Evolutionary conservation across 2,797 vertebrate species (phyloP).

Genomic region (Acanthis flammea): DNA sequence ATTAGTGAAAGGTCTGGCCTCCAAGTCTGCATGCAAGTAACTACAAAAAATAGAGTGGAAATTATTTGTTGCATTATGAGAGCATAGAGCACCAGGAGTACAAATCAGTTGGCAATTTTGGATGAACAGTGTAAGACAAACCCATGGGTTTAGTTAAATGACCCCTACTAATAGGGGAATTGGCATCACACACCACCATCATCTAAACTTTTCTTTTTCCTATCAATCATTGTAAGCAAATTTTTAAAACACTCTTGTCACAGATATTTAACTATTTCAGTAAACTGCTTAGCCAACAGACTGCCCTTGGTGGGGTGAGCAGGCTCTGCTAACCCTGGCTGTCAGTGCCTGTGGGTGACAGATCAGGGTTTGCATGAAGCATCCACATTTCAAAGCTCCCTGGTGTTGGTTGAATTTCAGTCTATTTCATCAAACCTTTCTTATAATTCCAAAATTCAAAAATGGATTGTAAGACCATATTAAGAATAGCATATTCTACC

Average conservation of each 20-base stretch:
- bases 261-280: no score
- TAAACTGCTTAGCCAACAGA: neutral
- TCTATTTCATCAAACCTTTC: neutral
- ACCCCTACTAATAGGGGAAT: neutral
- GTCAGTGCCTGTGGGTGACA: neutral
- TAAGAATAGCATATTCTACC: neutral
- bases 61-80: neutral
- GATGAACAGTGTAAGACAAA: neutral
- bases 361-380: fast-evolving
- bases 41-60: neutral
- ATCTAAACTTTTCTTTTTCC: neutral
- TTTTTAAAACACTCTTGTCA: neutral
- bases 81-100: neutral
- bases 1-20: neutral
- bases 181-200: neutral
- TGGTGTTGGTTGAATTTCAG: neutral
- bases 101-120: neutral
- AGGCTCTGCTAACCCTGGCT: neutral
- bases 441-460: neutral
- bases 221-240: neutral
- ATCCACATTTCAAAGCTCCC: neutral
- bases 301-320: neutral
- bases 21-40: neutral
- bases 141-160: neutral
- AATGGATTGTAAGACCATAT: neutral